Conservation (phyloP, 2,797 vertebrate species). For the Rhynchotus rufescens region DNA sequence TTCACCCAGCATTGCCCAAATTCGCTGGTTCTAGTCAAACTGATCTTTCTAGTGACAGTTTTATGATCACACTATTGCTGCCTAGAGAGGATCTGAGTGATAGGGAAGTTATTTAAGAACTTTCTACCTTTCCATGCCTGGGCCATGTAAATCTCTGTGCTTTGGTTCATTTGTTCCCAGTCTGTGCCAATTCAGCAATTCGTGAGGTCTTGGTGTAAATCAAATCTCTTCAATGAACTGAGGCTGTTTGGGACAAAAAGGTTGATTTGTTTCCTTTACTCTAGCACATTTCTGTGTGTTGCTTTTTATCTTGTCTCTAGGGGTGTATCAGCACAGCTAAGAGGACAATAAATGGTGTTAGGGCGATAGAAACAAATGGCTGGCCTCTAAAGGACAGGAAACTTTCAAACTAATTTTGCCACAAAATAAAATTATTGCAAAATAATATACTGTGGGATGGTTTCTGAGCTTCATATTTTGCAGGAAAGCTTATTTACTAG, state of each 20-base stretch:
- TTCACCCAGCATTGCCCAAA: not conserved
- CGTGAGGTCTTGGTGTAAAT: not conserved
- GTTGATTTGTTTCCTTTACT: not conserved
- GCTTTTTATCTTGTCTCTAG: not conserved
- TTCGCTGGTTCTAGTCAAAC: not conserved
- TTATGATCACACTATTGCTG: not conserved
- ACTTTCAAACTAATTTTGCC: not conserved
- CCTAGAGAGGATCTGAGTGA: not conserved
- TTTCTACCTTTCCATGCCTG: not conserved
- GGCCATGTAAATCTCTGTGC: not conserved
- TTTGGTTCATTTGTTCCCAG: not conserved
- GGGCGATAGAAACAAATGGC: not conserved
- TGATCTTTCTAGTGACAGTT: not conserved
- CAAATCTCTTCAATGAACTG: not conserved
- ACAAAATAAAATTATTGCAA: not conserved
- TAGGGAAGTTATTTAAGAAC: not conserved
- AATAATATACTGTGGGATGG: not conserved
- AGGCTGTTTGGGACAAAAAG: not conserved
- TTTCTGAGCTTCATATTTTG: not conserved
- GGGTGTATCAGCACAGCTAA: not conserved
- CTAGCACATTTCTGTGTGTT: not conserved
- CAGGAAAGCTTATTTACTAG: not conserved
- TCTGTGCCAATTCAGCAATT: not conserved
- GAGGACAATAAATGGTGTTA: not conserved
- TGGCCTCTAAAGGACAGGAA: not conserved